Conservation (phyloP, 2,888 invertebrate species). For the Thymelicus acteon region DNA sequence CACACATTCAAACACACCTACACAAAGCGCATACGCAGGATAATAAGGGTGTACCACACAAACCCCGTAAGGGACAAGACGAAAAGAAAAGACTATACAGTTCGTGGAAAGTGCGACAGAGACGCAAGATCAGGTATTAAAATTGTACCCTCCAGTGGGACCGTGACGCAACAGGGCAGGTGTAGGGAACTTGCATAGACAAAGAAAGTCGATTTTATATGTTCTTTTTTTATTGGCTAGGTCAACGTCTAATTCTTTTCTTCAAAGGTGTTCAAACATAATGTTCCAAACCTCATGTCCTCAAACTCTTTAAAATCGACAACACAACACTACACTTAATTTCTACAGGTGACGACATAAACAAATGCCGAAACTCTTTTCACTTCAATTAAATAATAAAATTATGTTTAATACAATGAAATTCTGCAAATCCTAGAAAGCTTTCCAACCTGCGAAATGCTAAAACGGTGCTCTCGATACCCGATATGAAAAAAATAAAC, state of each 20-base stretch:
- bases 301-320: conserved; percentile 9
- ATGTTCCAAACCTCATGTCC: conserved; percentile 20
- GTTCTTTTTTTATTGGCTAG: conserved; percentile 67
- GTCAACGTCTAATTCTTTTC: conserved; percentile 58
- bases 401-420: neutral
- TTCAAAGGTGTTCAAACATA: conserved; percentile 35
- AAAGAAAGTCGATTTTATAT: conserved; percentile 64
- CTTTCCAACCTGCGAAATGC: conserved; percentile 39
- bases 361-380: too few relatives aligned
- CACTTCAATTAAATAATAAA: too few relatives aligned
- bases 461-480: conserved; percentile 49
- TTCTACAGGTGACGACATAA: too few relatives aligned
- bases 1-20: conserved; percentile 63
- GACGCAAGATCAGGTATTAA: conserved; percentile 68
- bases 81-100: conserved; percentile 54
- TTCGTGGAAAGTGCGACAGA: conserved; percentile 54
- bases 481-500: conserved; percentile 48
- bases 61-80: conserved; percentile 67
- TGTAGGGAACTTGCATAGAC: conserved; percentile 70
- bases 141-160: conserved; percentile 72
- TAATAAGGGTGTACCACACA: conserved; percentile 78
- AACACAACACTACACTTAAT: neutral
- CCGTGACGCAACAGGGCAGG: conserved; percentile 78
- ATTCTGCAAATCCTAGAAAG: conserved; percentile 16
- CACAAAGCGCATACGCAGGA: conserved; percentile 63